Conservation (phyloP, 2,888 invertebrate genomes). For the Drosophila cracens region DNA sequence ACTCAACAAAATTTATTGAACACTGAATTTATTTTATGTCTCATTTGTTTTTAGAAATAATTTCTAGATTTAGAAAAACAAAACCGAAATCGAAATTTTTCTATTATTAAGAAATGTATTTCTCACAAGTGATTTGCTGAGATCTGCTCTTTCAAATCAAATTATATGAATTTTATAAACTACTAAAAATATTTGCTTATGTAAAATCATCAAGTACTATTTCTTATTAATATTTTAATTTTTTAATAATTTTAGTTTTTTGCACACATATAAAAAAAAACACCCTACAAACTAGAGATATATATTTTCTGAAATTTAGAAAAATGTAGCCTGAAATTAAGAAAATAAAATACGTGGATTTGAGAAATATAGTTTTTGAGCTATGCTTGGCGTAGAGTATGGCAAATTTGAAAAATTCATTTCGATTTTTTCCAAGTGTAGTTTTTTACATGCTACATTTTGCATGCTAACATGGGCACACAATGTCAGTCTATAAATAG, state of each 20-base stretch:
- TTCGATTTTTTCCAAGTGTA: background rate
- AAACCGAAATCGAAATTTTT: too few relatives aligned
- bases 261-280: too few relatives aligned
- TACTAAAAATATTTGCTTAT: background rate
- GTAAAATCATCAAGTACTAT: too few relatives aligned
- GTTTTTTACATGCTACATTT: constrained; percentile 14
- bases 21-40: background rate
- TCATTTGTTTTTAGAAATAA: background rate
- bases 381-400: too few relatives aligned
- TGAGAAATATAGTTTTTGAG: background rate
- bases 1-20: background rate
- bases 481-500: constrained; percentile 74
- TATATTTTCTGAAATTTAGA: too few relatives aligned
- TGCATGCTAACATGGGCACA: constrained; percentile 63
- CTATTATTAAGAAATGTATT: too few relatives aligned
- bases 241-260: too few relatives aligned
- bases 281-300: too few relatives aligned
- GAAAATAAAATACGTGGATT: accelerated
- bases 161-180: background rate
- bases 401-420: background rate
- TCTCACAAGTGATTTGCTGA: background rate
- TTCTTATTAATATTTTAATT: too few relatives aligned
- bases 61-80: background rate
- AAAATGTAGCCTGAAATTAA: background rate
- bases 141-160: background rate